A percentile compares a stretch with the other conserved stretches of the same genome.
These are phyloP conservation scores for Urocyon cinereoargenteus DNA, from an alignment of 2,797 vertebrate genomes.

Conservation along the genomic window DNA sequence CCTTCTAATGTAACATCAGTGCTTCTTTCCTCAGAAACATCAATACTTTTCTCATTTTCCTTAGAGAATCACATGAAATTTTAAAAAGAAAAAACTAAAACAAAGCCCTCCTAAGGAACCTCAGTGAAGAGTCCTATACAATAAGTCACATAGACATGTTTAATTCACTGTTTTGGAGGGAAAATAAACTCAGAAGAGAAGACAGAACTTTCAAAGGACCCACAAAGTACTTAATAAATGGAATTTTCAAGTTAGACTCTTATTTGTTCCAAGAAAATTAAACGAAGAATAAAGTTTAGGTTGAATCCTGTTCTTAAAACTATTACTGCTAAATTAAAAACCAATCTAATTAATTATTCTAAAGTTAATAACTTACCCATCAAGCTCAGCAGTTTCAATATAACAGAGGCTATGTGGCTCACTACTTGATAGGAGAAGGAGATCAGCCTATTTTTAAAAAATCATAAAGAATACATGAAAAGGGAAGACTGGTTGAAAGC, in stretches of 20 bases:
- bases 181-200: conserved; percentile 56
- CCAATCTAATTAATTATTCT: not conserved
- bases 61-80: conserved; percentile 47
- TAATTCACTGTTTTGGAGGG: conserved; percentile 5
- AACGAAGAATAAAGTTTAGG: not conserved
- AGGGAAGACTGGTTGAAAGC: not conserved
- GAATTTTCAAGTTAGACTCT: conserved; percentile 3
- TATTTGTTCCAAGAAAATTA: conserved; percentile 51
- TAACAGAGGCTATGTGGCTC: conserved; percentile 94
- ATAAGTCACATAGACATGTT: not conserved
- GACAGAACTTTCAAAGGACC: conserved; percentile 18
- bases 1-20: not conserved
- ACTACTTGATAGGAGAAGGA: conserved; percentile 94
- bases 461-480: conserved; percentile 46
- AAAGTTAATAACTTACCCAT: conserved; percentile 89
- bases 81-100: not conserved
- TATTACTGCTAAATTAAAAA: conserved; percentile 8
- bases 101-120: not conserved
- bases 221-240: not conserved
- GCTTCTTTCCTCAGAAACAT: not conserved
- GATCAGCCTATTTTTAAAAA: conserved; percentile 90
- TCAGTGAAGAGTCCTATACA: not conserved
- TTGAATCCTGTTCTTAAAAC: not conserved
- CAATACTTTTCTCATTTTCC: not conserved
- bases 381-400: conserved; percentile 94